Evolutionary conservation across 2,888 invertebrate species (phyloP).

Genomic region (Sinopyrophorus schimmeli): DNA sequence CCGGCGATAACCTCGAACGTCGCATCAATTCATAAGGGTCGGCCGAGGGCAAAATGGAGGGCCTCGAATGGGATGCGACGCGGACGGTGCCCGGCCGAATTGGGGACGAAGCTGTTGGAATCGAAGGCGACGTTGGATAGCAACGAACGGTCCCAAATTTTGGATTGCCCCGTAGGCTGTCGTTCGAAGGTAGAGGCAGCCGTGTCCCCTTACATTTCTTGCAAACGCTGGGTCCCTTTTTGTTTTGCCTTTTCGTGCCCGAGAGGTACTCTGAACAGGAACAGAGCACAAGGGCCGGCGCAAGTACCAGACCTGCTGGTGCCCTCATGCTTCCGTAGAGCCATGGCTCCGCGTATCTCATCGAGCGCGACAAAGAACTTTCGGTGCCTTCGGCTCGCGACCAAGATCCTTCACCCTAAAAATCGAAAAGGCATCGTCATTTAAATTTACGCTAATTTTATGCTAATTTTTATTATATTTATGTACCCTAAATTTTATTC

Average conservation of each 20-base stretch:
- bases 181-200: slow-evolving; percentile 65
- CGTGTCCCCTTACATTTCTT: slow-evolving; percentile 84
- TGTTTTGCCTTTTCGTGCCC: slow-evolving; percentile 73
- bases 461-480: too few species aligned
- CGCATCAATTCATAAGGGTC: slow-evolving; percentile 87
- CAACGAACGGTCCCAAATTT: slow-evolving; percentile 69
- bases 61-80: slow-evolving; percentile 63
- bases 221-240: slow-evolving; percentile 76
- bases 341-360: slow-evolving; percentile 86
- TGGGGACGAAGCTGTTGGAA: slow-evolving; percentile 40
- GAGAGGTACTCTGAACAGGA: slow-evolving; percentile 80
- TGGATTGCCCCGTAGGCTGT: slow-evolving; percentile 23
- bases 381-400: slow-evolving; percentile 63
- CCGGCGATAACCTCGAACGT: slow-evolving; percentile 64
- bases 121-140: slow-evolving; percentile 45
- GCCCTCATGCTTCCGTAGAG: slow-evolving; percentile 76
- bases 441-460: background rate
- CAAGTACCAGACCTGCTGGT: slow-evolving; percentile 49
- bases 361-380: slow-evolving; percentile 72
- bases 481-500: too few species aligned
- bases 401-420: slow-evolving; percentile 45
- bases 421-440: slow-evolving; percentile 6
- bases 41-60: slow-evolving; percentile 66
- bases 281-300: slow-evolving; percentile 74
- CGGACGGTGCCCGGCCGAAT: slow-evolving; percentile 67